Base-by-base conservation (phyloP, 2,797 vertebrate genomes). In the Microctenopoma steveboyesi region DNA sequence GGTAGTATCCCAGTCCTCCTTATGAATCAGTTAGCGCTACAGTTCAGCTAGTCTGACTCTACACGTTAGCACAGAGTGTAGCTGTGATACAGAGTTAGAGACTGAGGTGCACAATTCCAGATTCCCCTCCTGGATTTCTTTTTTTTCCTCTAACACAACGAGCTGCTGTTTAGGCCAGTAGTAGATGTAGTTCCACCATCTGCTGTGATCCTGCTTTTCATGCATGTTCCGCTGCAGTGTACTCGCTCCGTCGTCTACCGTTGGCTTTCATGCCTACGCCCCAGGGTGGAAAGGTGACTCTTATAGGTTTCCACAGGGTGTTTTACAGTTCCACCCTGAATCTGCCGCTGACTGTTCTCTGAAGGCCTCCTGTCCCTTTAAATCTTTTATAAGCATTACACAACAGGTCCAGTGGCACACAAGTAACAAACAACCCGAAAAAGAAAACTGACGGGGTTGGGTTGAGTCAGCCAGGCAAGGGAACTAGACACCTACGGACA, bases 381-480 rank as follows among this genome's bases (percentile, higher is more conserved):
- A 94, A 92, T 92, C 88, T 91, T 92, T 92, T 87, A 89, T 92
- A 92, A 91, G 91, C 76, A 52, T 94, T 94, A 91, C 92, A 93
- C 92, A 94, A 94, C 90, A 87, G 87, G 84, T 91, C 79, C 69
- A 86, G 84, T 87, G 78, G 83, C 86, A 85, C 88, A 86, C 85
- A 89, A 86, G 84, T 84, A 88, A 87, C 91, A 93, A 92, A 88
- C 92, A 92, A 86, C 81, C 79, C 71, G 71, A 82, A 82, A 90
- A 86, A 81, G 83, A 81, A 91, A 86, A 81, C 65, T 82, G 79
- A 80, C 79, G 25, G 80, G 82, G 87, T 78, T 71, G 79, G 82
- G 78, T 78, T 69, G 82, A 90, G 86, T 68, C 76, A 68, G 82
- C 76, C 81, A 70, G 83, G 67, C 76, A 53, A 76, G 75, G 88